phyloP scores from a whole-genome alignment of 2,113 vertebrate genomes.

The Cinclus mexicanus region DNA sequence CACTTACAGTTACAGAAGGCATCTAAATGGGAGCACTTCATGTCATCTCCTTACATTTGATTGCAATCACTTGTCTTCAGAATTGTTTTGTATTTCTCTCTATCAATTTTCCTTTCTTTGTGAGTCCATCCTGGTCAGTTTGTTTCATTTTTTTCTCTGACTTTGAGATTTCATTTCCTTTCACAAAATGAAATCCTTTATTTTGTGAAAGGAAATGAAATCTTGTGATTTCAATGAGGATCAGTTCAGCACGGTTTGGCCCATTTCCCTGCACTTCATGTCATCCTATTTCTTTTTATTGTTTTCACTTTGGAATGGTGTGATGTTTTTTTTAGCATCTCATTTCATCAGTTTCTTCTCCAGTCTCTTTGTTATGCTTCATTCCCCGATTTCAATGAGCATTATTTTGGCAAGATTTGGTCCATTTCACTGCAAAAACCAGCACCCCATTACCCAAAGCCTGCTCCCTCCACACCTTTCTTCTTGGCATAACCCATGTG shows the following conservation, averaged over 20 bases:
- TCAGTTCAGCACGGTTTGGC: rapidly evolving
- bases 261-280: background rate
- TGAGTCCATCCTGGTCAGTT: background rate
- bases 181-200: background rate
- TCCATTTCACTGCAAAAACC: background rate
- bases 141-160: background rate
- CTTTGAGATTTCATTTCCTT: background rate
- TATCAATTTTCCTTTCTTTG: background rate
- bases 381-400: background rate
- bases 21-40: background rate
- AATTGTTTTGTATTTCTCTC: background rate
- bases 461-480: too few species aligned
- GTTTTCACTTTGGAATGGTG: background rate
- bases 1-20: background rate
- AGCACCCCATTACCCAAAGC: background rate
- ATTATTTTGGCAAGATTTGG: background rate
- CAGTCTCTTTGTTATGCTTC: background rate
- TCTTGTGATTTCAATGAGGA: background rate
- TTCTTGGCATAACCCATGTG: background rate
- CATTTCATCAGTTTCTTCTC: background rate
- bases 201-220: background rate
- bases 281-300: background rate
- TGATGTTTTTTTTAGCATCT: too few species aligned
- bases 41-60: background rate
- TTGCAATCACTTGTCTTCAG: background rate